Base-by-base conservation (phyloP, 2,888 invertebrate species). In the Pammene aurita region DNA sequence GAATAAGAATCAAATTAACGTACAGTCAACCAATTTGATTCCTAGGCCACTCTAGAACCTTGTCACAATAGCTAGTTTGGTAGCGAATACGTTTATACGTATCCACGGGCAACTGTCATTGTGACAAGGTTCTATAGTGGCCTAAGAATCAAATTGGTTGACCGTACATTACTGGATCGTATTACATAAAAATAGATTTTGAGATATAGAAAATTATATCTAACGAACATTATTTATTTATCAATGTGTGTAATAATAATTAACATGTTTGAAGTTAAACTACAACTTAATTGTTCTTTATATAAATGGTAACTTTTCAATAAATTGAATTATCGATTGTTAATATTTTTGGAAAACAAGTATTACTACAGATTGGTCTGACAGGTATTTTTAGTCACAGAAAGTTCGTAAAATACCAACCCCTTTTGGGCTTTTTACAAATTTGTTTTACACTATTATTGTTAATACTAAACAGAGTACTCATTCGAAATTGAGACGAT, bases 401-500 rank as follows among this genome's bases (percentile, higher is more conserved):
- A 52, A 57, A 69, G 10, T 46, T 54, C 58, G 46, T 60, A 60
- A 69, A 65, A 69, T 65, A 65, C 50, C 52, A 68, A 16, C 60
- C 65, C 69, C 64, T 26, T 26, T 4, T 16, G 60, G 69, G 54
- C 7, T 54, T 41, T 46, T 65, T 69, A 60, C 64, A 60, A 60
- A 60, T 64, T 69, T 54, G 2, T 58, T 57, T 48, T 42, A 34
- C 38, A 52, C 26, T 35, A 46, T 64, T 41, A 34, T 34, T 65
- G 60, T 38, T 46, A 52, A 56, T 62, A 16, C 60, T 70, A 66
- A 50, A 58, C 41, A 66, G 57, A 67, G 62, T 71, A 67, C 69
- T 74, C 70, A 63, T 71, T 74, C 86, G 86, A 92, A 92, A 92
- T 92, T 92, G 92, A 92, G 90, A 92, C 92, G 89, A 90, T 84